phyloP scores from a whole-genome alignment of 2,113 vertebrate species.

The Tonatia bakeri region DNA sequence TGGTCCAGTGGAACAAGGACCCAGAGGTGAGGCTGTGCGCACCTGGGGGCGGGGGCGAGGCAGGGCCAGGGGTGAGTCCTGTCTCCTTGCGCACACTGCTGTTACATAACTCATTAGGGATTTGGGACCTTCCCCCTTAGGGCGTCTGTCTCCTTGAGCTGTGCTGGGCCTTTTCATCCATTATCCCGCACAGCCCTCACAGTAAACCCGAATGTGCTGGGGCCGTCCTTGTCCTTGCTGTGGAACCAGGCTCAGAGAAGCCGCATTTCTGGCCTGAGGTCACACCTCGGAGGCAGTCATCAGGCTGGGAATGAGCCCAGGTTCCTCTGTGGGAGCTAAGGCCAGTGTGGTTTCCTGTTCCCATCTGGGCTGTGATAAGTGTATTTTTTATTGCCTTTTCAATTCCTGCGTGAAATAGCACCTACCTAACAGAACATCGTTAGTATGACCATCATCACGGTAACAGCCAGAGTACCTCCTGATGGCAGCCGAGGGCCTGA shows the following conservation, averaged over 20 bases:
- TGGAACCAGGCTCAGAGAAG: not conserved
- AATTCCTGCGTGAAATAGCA: not conserved
- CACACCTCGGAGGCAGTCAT: rapidly evolving
- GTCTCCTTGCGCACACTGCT: no score
- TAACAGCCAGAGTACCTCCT: not conserved
- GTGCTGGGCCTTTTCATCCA: not conserved
- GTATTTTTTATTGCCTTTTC: not conserved
- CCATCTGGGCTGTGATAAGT: not conserved
- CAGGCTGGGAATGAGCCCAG: not conserved
- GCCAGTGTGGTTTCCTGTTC: not conserved
- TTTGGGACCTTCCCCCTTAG: not conserved
- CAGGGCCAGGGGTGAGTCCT: not conserved
- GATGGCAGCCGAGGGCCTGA: not conserved
- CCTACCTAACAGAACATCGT: not conserved
- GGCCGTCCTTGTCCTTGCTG: not conserved
- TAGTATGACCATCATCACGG: not conserved
- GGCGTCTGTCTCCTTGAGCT: not conserved
- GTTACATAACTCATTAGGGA: rapidly evolving
- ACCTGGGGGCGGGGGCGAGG: not conserved
- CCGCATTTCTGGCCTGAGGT: not conserved
- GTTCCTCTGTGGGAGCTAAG: not conserved
- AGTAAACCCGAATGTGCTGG: not conserved
- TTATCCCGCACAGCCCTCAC: not conserved
- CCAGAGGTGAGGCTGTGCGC: slow-evolving; percentile 85
- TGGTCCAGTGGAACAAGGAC: slow-evolving; percentile 99